A percentile compares a stretch with the other conserved stretches of the same genome.
phyloP scores from a whole-genome alignment of 2,888 invertebrate genomes.

The Apodemia zela region DNA sequence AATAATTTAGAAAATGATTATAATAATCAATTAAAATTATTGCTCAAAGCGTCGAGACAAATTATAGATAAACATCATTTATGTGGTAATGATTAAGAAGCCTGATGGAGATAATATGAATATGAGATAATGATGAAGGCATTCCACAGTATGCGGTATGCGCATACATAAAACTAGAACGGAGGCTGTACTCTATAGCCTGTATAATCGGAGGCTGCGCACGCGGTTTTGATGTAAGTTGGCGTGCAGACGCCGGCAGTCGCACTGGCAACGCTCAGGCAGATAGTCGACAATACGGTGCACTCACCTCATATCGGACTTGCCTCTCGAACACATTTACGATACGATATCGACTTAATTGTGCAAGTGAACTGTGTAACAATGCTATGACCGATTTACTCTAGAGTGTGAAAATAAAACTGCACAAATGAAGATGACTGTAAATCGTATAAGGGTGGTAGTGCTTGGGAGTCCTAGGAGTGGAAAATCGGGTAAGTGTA shows the following conservation, averaged over 20 bases:
- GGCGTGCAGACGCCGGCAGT: slow-evolving; percentile 55
- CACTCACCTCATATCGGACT: slow-evolving; percentile 38
- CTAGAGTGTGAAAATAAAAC: slow-evolving; percentile 41
- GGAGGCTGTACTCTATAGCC: slow-evolving; percentile 44
- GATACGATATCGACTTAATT: slow-evolving; percentile 58
- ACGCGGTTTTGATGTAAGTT: slow-evolving; percentile 52
- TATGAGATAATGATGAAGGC: slow-evolving; percentile 38
- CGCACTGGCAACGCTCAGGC: slow-evolving; percentile 69
- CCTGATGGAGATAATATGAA: slow-evolving; percentile 29
- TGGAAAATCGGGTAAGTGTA: slow-evolving; percentile 89
- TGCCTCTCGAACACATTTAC: slow-evolving; percentile 66
- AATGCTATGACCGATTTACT: slow-evolving; percentile 40
- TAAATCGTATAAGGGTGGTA: slow-evolving; percentile 88
- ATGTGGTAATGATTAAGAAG: slow-evolving; percentile 26
- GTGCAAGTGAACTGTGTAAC: slow-evolving; percentile 16
- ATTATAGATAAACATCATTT: slow-evolving; percentile 5
- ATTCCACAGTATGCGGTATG: slow-evolving; percentile 38
- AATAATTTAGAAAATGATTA: too few relatives aligned
- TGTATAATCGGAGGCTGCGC: slow-evolving; percentile 45
- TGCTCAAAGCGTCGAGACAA: background rate
- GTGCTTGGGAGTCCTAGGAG: slow-evolving; percentile 87
- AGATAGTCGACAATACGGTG: slow-evolving; percentile 43
- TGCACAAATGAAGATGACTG: slow-evolving; percentile 85
- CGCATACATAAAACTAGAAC: slow-evolving; percentile 45
- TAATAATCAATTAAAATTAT: slow-evolving; percentile 21